Evolutionary conservation across 2,113 vertebrate genomes (phyloP).

Genomic region (Phasianus colchicus): DNA sequence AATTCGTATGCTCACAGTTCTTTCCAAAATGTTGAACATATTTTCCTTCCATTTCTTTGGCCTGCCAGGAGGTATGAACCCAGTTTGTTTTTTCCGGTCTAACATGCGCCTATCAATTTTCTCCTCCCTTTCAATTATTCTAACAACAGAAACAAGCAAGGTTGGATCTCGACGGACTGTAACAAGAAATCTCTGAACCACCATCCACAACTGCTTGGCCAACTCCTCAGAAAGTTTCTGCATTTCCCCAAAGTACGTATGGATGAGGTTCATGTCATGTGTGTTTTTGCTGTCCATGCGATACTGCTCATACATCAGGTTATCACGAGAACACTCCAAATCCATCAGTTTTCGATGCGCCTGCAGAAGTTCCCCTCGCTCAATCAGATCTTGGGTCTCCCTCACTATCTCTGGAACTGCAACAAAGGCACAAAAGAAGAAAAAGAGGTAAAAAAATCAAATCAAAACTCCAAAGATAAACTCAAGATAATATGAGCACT

Average conservation of each 20-base stretch:
- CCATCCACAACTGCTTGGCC: constrained; percentile 97
- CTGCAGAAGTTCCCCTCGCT: constrained; percentile 89
- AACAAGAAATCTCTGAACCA: constrained; percentile 90
- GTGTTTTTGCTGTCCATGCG: constrained; percentile 95
- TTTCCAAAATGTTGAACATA: constrained; percentile 91
- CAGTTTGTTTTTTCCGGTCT: constrained; percentile 93
- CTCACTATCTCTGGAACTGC: constrained; percentile 95
- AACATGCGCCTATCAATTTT: constrained; percentile 93
- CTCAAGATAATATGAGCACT: neutral
- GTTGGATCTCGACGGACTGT: constrained; percentile 94
- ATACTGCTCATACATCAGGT: constrained; percentile 97
- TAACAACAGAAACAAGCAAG: constrained; percentile 92
- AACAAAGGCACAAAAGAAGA: neutral
- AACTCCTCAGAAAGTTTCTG: constrained; percentile 92
- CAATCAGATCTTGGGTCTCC: constrained; percentile 91
- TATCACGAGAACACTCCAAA: constrained; percentile 93
- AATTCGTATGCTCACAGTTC: constrained; percentile 90
- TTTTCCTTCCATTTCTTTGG: constrained; percentile 95
- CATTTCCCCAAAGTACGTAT: constrained; percentile 91
- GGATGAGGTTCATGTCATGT: constrained; percentile 94
- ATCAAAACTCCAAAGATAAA: neutral
- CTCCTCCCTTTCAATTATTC: constrained; percentile 97
- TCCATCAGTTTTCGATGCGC: constrained; percentile 96
- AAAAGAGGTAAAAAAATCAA: neutral
- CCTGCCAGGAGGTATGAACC: constrained; percentile 93